A percentile compares a stretch with the other conserved stretches of the same genome.
Conservation (phyloP, 1,140 invertebrate genomes). For the Ceratosolen solmsi region DNA sequence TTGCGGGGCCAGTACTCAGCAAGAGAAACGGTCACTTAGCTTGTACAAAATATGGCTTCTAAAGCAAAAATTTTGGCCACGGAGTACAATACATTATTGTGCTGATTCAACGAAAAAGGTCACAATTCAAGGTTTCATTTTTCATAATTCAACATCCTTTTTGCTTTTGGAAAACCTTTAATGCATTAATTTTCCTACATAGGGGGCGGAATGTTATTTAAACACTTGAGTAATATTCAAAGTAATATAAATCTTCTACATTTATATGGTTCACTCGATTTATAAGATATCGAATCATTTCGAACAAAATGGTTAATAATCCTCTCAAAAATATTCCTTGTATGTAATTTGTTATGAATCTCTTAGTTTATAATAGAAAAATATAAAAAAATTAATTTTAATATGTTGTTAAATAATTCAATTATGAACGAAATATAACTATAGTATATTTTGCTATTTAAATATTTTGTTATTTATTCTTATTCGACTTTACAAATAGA, state of each 20-base stretch:
- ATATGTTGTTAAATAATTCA: too few relatives aligned
- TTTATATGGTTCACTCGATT: neutral
- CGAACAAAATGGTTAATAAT: too few relatives aligned
- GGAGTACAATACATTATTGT: neutral
- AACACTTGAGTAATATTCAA: neutral
- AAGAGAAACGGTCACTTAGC: constrained; percentile 21
- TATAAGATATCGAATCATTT: too few relatives aligned
- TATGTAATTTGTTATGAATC: too few relatives aligned
- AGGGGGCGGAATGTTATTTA: neutral
- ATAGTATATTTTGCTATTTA: too few relatives aligned
- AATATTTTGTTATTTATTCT: too few relatives aligned
- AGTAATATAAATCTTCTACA: neutral
- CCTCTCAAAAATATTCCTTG: too few relatives aligned
- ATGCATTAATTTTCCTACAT: constrained; percentile 15
- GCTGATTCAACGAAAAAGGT: constrained; percentile 26
- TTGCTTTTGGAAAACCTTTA: neutral
- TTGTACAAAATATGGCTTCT: constrained; percentile 22
- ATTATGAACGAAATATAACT: too few relatives aligned
- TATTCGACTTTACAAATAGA: too few relatives aligned
- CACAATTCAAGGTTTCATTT: constrained; percentile 10
- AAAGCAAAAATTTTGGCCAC: constrained; percentile 33
- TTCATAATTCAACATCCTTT: neutral
- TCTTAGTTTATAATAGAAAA: too few relatives aligned
- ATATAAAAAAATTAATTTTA: too few relatives aligned
- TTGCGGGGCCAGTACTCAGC: neutral